Evolutionary conservation across 2,113 vertebrate species (phyloP), one percentile per base, ranked within the genome.

Genomic region (Ammospiza caudacuta): DNA sequence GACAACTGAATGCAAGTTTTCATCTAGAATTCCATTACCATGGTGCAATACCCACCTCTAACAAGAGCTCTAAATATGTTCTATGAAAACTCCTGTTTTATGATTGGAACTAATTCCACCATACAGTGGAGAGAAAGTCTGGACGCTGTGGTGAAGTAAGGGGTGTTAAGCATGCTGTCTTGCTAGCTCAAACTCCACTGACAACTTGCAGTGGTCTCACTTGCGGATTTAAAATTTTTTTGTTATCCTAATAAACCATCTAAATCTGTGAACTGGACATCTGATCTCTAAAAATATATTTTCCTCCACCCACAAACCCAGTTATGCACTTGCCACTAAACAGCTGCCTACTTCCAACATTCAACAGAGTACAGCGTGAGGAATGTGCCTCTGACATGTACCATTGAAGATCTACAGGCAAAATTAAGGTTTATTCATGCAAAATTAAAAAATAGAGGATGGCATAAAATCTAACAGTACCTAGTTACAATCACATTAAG

Each of bases 381-480:
- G 64, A 94, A 57, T 49, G 59, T 39, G 43, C 46, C 90, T 92
- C 76, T 95, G 94, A 95, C 20, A 5, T 4, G 23, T 52, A 80
- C 47, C 70, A 64, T 46, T 90, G 75, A 93, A 89, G 52, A 91
- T 90, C 67, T 96, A 72, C 16, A 18, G 80, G 89, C 49, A 85
- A 94, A 95, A 93, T 94, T 67, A 87, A 68, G 47, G 7, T 84
- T 96, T 82, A 23, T 59, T 57, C 33, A 41, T 11, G 46, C 88
- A 80, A 92, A 62, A 86, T 84, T 80, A n/a, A 91, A 87, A 92
- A 76, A 83, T 29, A 84, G 37, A 79, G 62, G 57, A 62, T 62
- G 59, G 54, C 57, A 87, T 68, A 78, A 92, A 95, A 87, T 90
- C n/a, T 85, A 90, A 80, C 66, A 74, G 76, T 55, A 91, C 43